These are phyloP conservation scores for Drosophila mayri DNA, from an alignment of 1,140 invertebrate species.

Conservation along the genomic window DNA sequence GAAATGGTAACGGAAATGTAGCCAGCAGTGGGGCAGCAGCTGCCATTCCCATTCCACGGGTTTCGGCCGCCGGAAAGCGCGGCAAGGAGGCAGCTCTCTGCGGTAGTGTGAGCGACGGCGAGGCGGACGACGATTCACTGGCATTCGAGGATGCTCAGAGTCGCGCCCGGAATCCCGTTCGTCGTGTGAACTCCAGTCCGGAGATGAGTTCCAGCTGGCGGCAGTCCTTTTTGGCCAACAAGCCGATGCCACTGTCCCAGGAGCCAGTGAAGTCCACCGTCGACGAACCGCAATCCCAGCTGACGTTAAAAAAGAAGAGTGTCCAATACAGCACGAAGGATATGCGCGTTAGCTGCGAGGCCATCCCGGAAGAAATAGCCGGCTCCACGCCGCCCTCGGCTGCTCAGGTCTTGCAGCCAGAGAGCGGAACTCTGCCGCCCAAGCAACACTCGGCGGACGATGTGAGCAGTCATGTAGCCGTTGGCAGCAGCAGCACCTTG, in stretches of 20 bases:
- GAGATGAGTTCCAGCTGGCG: slow-evolving; percentile 96
- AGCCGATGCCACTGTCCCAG: slow-evolving; percentile 68
- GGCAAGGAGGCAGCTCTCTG: slow-evolving; percentile 75
- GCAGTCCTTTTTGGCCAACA: slow-evolving; percentile 86
- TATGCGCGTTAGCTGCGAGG: slow-evolving; percentile 93
- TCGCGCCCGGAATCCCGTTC: slow-evolving; percentile 91
- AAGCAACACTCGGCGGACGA: slow-evolving; percentile 84
- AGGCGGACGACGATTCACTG: slow-evolving; percentile 86
- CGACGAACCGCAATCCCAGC: slow-evolving; percentile 71
- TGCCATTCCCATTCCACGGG: slow-evolving; percentile 76
- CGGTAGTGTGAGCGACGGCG: slow-evolving; percentile 86
- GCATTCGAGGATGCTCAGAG: slow-evolving; percentile 85
- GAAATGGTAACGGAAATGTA: slow-evolving; percentile 32
- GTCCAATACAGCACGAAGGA: slow-evolving; percentile 81
- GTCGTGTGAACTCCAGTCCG: slow-evolving; percentile 94
- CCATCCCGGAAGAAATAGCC: slow-evolving; percentile 94
- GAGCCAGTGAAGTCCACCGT: slow-evolving; percentile 74
- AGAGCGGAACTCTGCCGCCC: slow-evolving; percentile 58
- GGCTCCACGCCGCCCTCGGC: slow-evolving; percentile 73
- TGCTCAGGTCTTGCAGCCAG: slow-evolving; percentile 37
- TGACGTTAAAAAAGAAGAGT: slow-evolving; percentile 87
- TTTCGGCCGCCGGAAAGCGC: slow-evolving; percentile 54
- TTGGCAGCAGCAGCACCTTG: slow-evolving; percentile 19
- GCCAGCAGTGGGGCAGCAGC: slow-evolving; percentile 63
- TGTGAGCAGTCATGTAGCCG: slow-evolving; percentile 61